These are phyloP conservation scores for Micronycteris hirsuta DNA, from an alignment of 2,113 vertebrate genomes.

Conservation along the genomic window DNA sequence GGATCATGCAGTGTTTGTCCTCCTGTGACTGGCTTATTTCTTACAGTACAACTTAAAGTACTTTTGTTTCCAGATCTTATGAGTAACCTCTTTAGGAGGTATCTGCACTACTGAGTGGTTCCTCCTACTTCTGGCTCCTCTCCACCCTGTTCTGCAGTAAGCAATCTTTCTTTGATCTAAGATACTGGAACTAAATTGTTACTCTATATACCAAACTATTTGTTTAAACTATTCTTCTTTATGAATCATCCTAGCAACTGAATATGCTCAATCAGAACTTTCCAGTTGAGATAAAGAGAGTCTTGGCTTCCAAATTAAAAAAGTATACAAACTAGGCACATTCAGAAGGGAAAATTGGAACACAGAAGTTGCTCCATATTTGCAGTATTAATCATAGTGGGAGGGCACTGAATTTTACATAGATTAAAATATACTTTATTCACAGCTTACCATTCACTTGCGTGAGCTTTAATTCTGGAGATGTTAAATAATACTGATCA, in stretches of 20 bases:
- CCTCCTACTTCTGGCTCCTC: background rate
- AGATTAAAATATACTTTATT: background rate
- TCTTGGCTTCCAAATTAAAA: background rate
- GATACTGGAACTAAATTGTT: background rate
- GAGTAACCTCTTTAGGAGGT: background rate
- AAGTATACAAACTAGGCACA: background rate
- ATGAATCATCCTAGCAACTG: background rate
- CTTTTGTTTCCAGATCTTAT: background rate
- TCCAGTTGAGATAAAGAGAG: background rate
- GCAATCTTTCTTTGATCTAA: background rate
- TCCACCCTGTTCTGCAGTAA: background rate
- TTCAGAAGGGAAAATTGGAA: background rate
- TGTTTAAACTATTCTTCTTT: background rate
- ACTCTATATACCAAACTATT: background rate
- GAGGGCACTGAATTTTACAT: background rate
- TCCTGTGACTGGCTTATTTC: background rate
- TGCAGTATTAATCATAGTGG: background rate
- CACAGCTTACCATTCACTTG: constrained; percentile 90
- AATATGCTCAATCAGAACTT: background rate
- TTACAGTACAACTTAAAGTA: background rate
- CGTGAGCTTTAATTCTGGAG: constrained; percentile 91
- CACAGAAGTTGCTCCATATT: background rate
- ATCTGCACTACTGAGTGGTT: background rate
- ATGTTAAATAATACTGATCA: constrained; percentile 97
- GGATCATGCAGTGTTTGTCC: background rate